Conservation (phyloP, 2,888 invertebrate genomes). For the Xestoiulus laeticollis region DNA sequence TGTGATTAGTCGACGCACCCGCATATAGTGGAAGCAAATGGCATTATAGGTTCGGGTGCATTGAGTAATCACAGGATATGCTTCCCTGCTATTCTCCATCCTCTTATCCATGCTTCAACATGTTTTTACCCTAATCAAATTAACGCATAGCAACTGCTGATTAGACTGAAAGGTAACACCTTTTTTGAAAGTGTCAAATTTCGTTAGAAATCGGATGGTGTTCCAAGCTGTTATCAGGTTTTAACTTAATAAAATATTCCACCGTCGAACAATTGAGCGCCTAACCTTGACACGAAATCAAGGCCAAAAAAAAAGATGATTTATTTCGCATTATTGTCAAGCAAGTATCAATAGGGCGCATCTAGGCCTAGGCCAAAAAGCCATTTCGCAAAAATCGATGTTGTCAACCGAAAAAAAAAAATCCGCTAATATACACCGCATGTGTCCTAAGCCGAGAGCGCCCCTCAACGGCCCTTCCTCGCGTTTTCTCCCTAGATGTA, state of each 20-base stretch:
- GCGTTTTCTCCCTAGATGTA: background rate
- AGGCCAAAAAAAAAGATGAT: background rate
- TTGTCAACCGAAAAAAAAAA: background rate
- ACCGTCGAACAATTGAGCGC: background rate
- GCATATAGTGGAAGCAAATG: no score
- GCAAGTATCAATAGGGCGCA: background rate
- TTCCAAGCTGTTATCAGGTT: background rate
- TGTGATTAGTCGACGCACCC: no score
- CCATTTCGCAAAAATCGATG: background rate
- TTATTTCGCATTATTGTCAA: background rate
- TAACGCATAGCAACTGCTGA: no score
- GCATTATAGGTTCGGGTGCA: no score
- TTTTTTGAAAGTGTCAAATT: no score
- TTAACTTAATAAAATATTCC: background rate
- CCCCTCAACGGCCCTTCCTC: background rate
- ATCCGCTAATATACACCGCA: no score
- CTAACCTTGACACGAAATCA: constrained; percentile 15
- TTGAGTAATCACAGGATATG: no score
- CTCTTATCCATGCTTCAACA: no score
- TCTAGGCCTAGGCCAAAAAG: background rate
- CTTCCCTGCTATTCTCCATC: no score
- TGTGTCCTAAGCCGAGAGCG: background rate
- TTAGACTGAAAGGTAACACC: no score
- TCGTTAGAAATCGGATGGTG: no score
- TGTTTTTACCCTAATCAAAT: no score